A percentile compares a stretch with the other conserved stretches of the same genome.
Conservation (phyloP, 2,888 invertebrate species). For the Caradrina kadenii region DNA sequence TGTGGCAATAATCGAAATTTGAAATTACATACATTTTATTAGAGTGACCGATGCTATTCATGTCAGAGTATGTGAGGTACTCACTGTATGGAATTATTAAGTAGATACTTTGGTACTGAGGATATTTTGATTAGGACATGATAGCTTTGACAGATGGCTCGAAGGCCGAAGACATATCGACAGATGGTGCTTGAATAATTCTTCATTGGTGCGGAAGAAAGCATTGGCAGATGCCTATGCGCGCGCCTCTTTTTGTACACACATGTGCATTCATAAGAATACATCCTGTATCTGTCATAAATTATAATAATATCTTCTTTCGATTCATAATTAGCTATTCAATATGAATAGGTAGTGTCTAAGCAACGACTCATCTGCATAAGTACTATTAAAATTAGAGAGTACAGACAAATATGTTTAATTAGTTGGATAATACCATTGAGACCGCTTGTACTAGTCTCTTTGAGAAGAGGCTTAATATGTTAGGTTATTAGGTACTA, state of each 20-base stretch:
- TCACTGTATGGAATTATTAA: not conserved
- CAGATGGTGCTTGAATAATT: conserved; percentile 39
- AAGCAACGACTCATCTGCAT: conserved; percentile 12
- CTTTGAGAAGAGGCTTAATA: conserved; percentile 15
- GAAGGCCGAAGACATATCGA: conserved; percentile 30
- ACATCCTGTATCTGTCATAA: conserved; percentile 25
- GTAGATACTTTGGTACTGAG: not conserved
- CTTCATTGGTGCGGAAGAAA: conserved; percentile 48
- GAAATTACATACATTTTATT: conserved; percentile 58
- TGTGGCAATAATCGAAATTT: conserved; percentile 60
- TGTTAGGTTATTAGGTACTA: conserved; percentile 16
- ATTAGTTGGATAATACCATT: conserved; percentile 31
- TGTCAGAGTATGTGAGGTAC: conserved; percentile 29
- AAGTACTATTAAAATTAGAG: conserved; percentile 36
- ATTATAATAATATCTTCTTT: conserved; percentile 21
- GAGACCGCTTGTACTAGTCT: conserved; percentile 2
- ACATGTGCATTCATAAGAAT: conserved; percentile 19
- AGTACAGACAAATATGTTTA: conserved; percentile 31
- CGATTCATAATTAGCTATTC: not conserved
- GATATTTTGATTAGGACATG: conserved; percentile 40
- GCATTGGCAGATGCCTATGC: conserved; percentile 27
- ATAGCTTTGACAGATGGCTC: conserved; percentile 34
- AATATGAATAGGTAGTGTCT: conserved; percentile 16
- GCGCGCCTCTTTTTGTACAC: conserved; percentile 16
- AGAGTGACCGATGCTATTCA: conserved; percentile 45